Conservation (phyloP, 1,140 invertebrate species). For the Gonioctena quinquepunctata region DNA sequence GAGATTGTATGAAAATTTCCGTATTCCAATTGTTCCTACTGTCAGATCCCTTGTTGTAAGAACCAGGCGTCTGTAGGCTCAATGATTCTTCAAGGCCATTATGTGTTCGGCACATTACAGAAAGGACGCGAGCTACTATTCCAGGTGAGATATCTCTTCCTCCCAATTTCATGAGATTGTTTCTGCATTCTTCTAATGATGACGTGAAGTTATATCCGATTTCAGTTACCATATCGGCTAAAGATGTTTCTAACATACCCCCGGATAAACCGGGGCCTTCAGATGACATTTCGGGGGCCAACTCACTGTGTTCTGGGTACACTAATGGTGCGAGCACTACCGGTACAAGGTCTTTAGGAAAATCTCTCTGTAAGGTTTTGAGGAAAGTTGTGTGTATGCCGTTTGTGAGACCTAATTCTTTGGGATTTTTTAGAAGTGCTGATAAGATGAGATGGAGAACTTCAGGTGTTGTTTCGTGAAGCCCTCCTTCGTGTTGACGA, state of each 20-base stretch:
- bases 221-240: conserved; percentile 86
- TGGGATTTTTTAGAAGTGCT: conserved; percentile 62
- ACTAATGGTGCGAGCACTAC: conserved; percentile 85
- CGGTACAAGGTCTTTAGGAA: conserved; percentile 84
- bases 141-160: conserved; percentile 76
- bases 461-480: conserved; percentile 87
- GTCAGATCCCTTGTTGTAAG: conserved; percentile 48
- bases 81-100: conserved; percentile 71
- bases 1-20: conserved; percentile 86
- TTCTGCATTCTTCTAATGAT: conserved; percentile 87
- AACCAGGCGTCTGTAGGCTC: conserved; percentile 60
- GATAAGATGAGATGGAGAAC: conserved; percentile 82
- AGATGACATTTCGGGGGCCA: conserved; percentile 66
- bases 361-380: conserved; percentile 79
- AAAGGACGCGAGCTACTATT: conserved; percentile 80
- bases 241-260: conserved; percentile 71
- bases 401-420: conserved; percentile 64
- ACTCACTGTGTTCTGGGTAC: conserved; percentile 78
- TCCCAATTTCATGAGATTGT: conserved; percentile 76
- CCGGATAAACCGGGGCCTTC: conserved; percentile 59
- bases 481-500: conserved; percentile 74
- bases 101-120: conserved; percentile 85
- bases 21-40: conserved; percentile 82
- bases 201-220: conserved; percentile 84
- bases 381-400: conserved; percentile 82